Percentiles rank a stretch among this genome's conserved stretches.
phyloP scores from a whole-genome alignment of 1,140 invertebrate genomes.

The Pogonognathellus flavescens region DNA sequence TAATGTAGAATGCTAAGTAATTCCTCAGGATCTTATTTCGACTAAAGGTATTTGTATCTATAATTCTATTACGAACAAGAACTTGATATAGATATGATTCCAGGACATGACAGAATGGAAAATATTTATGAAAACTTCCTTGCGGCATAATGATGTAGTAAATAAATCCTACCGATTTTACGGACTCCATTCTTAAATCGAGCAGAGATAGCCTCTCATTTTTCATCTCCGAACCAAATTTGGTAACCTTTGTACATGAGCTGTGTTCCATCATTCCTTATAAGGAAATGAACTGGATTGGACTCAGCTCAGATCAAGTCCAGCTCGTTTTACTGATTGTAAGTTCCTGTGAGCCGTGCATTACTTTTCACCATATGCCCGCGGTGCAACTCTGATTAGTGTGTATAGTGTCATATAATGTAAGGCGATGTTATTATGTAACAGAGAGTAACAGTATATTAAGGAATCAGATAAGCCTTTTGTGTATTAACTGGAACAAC shows the following conservation, averaged over 20 bases:
- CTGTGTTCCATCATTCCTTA: not conserved
- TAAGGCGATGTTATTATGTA: no score
- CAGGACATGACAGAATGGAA: no score
- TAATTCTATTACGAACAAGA: no score
- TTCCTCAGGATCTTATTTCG: no score
- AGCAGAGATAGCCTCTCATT: slow-evolving; percentile 34
- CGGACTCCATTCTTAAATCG: slow-evolving; percentile 22
- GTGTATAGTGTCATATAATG: not conserved
- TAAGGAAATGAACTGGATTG: slow-evolving; percentile 25
- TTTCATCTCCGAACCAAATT: slow-evolving; percentile 38
- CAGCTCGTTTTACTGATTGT: slow-evolving; percentile 14
- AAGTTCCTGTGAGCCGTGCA: slow-evolving; percentile 23
- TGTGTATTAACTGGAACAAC: no score
- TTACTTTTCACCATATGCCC: slow-evolving; percentile 14
- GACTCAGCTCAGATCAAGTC: not conserved
- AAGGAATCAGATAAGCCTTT: no score
- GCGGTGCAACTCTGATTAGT: slow-evolving; percentile 34
- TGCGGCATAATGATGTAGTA: slow-evolving; percentile 10
- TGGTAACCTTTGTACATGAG: slow-evolving; percentile 10
- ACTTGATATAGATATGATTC: no score
- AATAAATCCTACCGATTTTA: slow-evolving; percentile 46
- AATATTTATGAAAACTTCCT: slow-evolving; percentile 6
- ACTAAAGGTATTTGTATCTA: no score
- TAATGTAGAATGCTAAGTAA: no score
- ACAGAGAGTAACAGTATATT: no score